phyloP scores from a whole-genome alignment of 2,888 invertebrate species.

The Caenorhabditis zanzibari region DNA sequence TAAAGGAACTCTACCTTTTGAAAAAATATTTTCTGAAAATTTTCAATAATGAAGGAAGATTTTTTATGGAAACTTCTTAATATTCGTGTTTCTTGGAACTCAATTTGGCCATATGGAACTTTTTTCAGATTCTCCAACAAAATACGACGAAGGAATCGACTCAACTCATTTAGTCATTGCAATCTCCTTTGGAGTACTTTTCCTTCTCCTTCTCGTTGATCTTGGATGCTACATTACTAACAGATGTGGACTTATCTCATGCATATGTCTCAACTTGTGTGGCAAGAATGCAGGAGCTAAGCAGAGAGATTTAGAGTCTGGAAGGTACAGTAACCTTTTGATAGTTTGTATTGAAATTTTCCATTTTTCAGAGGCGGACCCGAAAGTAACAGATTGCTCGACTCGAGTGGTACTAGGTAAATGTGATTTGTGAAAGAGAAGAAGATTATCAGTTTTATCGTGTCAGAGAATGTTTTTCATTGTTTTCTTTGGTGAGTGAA shows the following conservation, averaged over 20 bases:
- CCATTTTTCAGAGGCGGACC: conserved; percentile 47
- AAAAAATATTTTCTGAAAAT: too few relatives aligned
- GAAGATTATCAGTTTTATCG: not conserved
- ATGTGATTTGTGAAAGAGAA: not conserved
- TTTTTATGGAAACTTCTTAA: too few relatives aligned
- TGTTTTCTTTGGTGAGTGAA: conserved; percentile 51
- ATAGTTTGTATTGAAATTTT: not conserved
- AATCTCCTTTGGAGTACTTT: conserved; percentile 86
- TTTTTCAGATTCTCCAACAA: conserved; percentile 52
- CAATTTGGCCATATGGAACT: too few relatives aligned
- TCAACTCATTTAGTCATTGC: conserved; percentile 9
- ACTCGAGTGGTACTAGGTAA: conserved; percentile 57
- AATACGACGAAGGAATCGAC: conserved; percentile 29
- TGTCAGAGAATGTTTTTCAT: conserved; percentile 29
- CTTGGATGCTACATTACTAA: conserved; percentile 89
- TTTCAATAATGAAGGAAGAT: too few relatives aligned
- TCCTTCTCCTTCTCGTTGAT: conserved; percentile 89
- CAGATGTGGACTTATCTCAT: conserved; percentile 85
- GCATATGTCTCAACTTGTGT: conserved; percentile 80
- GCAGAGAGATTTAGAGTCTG: conserved; percentile 68
- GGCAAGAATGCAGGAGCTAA: conserved; percentile 64
- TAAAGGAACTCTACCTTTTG: too few relatives aligned
- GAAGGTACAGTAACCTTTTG: conserved; percentile 55
- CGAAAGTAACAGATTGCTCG: conserved; percentile 58
- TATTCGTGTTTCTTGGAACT: too few relatives aligned